A percentile compares a stretch with the other conserved stretches of the same genome.
phyloP scores from a whole-genome alignment of 2,113 vertebrate species.

The Ochotona curzoniae region DNA sequence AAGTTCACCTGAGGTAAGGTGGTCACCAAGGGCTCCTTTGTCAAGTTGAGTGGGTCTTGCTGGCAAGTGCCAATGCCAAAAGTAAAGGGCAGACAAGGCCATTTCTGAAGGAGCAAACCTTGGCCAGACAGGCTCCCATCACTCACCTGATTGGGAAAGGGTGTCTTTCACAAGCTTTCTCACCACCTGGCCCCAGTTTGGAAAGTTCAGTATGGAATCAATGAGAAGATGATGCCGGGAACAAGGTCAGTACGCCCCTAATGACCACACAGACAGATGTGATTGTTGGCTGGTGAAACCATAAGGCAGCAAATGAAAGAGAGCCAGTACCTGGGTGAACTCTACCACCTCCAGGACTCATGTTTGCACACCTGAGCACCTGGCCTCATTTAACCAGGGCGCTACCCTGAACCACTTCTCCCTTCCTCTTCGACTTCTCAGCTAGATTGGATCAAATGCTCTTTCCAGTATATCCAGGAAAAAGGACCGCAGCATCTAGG shows the following conservation, averaged over 20 bases:
- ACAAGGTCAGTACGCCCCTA: slow-evolving; percentile 47
- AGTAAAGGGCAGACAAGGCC: slow-evolving; percentile 59
- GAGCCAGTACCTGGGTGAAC: not conserved
- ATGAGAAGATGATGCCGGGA: slow-evolving; percentile 69
- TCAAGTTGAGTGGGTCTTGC: slow-evolving; percentile 57
- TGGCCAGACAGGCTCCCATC: slow-evolving; percentile 62
- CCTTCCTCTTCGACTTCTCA: not conserved
- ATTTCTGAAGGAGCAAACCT: slow-evolving; percentile 53
- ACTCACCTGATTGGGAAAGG: slow-evolving; percentile 71
- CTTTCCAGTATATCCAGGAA: not conserved
- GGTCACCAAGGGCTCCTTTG: slow-evolving; percentile 72
- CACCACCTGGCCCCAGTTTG: slow-evolving; percentile 55
- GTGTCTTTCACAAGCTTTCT: slow-evolving; percentile 71
- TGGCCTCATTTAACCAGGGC: not conserved
- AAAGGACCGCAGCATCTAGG: not conserved
- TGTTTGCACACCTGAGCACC: not conserved
- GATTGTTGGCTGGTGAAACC: slow-evolving; percentile 24
- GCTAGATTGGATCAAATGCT: not conserved
- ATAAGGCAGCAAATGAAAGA: not conserved
- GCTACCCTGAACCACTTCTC: not conserved
- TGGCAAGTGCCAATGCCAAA: slow-evolving; percentile 10
- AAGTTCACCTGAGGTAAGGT: slow-evolving; percentile 68
- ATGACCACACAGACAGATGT: slow-evolving; percentile 57
- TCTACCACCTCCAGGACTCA: slow-evolving; percentile 7
- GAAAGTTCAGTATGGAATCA: slow-evolving; percentile 71